These are phyloP conservation scores for Lethenteron camtschaticum DNA, from an alignment of 2,113 vertebrate species.

Conservation along the genomic window DNA sequence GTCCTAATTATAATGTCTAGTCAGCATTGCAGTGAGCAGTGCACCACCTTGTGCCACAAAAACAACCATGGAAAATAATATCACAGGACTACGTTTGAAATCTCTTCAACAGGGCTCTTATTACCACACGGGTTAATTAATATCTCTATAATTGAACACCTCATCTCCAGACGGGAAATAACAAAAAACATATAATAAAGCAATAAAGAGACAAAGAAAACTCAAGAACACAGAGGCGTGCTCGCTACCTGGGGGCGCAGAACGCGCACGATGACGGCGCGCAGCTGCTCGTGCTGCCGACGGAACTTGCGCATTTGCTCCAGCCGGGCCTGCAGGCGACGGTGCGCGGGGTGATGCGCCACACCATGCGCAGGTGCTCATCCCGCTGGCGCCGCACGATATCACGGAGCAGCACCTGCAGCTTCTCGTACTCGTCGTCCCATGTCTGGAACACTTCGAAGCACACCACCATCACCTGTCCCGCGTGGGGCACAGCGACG, in stretches of 20 bases:
- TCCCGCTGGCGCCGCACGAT: slow-evolving; percentile 1
- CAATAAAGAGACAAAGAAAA: not conserved
- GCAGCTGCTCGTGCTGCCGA: slow-evolving; percentile 1
- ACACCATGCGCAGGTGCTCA: slow-evolving; percentile 2
- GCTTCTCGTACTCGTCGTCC: slow-evolving; percentile 3
- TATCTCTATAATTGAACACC: too few relatives aligned
- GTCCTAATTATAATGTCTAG: too few relatives aligned
- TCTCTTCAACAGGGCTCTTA: too few relatives aligned
- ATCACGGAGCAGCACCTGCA: not conserved
- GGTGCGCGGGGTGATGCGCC: slow-evolving; percentile 4
- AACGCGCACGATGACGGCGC: slow-evolving; percentile 4
- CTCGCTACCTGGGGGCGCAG: not conserved
- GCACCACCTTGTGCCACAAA: too few relatives aligned
- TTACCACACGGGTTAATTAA: too few relatives aligned
- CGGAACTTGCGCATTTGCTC: slow-evolving; percentile 4
- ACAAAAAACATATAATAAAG: not conserved
- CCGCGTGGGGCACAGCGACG: too few relatives aligned
- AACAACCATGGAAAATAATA: too few relatives aligned
- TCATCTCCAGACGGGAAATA: not conserved
- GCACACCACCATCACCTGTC: slow-evolving; percentile 1
- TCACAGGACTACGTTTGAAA: too few relatives aligned
- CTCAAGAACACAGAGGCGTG: not conserved
- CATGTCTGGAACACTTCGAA: slow-evolving; percentile 1
- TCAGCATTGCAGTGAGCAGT: too few relatives aligned
- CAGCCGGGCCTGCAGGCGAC: slow-evolving; percentile 2